Evolutionary conservation across 2,888 invertebrate species (phyloP).

Genomic region (Crossocerus cetratus): DNA sequence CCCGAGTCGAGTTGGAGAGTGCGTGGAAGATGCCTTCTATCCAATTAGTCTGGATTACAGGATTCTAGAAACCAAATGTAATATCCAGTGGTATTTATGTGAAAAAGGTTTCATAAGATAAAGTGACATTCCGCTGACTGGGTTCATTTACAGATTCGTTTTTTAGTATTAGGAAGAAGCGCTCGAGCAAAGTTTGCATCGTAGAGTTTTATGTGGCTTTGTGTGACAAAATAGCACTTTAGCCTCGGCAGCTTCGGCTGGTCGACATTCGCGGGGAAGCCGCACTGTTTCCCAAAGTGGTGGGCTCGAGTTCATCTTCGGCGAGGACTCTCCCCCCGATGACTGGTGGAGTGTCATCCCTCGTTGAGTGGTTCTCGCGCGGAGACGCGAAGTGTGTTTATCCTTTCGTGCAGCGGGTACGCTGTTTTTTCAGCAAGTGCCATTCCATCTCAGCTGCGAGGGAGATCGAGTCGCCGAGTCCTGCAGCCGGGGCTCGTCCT

Average conservation of each 20-base stretch:
- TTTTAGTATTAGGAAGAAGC: too few relatives aligned
- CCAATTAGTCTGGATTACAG: too few relatives aligned
- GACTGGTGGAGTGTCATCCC: conserved; percentile 6
- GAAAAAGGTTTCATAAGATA: too few relatives aligned
- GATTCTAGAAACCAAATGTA: too few relatives aligned
- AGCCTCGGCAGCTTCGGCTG: neutral
- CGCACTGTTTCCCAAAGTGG: too few relatives aligned
- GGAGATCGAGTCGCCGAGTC: neutral
- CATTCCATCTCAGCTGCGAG: neutral
- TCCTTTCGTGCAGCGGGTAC: neutral
- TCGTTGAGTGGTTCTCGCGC: conserved; percentile 9
- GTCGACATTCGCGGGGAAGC: too few relatives aligned
- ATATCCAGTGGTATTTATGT: too few relatives aligned
- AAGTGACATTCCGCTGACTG: too few relatives aligned
- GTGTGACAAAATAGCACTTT: neutral
- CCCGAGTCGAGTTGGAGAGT: too few relatives aligned
- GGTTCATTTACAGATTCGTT: too few relatives aligned
- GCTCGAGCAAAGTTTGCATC: too few relatives aligned
- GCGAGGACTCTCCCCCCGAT: neutral
- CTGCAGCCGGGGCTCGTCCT: neutral
- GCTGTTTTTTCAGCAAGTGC: neutral
- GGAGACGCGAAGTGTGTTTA: conserved; percentile 34
- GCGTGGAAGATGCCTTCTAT: too few relatives aligned
- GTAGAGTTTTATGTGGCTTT: neutral
- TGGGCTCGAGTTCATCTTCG: conserved; percentile 8